A percentile compares a stretch with the other conserved stretches of the same genome.
Evolutionary conservation across 2,797 vertebrate species (phyloP).

Genomic region (Tragopan temminckii): DNA sequence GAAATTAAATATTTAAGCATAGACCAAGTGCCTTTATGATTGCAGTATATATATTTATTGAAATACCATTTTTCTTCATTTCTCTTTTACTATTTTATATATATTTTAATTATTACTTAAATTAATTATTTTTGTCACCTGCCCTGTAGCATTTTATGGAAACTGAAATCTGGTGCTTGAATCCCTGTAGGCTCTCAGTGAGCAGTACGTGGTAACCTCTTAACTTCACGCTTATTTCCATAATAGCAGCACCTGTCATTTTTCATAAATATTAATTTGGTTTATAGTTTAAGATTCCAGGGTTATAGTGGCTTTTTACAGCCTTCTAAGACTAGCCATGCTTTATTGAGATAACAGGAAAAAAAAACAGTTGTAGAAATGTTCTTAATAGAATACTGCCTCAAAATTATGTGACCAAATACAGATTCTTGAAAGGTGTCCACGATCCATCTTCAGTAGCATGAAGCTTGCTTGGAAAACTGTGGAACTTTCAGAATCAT

Average conservation of each 20-base stretch:
- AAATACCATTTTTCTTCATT: rapidly evolving
- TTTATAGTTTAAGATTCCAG: background rate
- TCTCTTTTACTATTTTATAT: background rate
- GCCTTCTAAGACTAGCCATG: background rate
- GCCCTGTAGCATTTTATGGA: background rate
- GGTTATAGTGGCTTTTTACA: background rate
- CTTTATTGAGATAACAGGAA: background rate
- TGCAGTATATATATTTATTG: background rate
- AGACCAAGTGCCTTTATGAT: background rate
- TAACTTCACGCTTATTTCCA: background rate
- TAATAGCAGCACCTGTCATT: background rate
- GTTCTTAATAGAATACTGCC: background rate
- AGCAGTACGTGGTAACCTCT: background rate
- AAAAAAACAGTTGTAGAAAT: background rate
- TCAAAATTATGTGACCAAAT: background rate
- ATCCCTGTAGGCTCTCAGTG: background rate
- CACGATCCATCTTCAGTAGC: background rate
- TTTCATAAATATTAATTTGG: conserved; percentile 36
- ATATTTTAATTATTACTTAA: background rate
- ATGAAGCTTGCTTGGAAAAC: background rate
- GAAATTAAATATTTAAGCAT: background rate
- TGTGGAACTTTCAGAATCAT: background rate
- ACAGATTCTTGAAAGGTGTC: background rate
- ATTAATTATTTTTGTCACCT: background rate
- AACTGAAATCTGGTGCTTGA: background rate